Conservation (phyloP, 2,888 invertebrate genomes). For the Onchidella celtica region DNA sequence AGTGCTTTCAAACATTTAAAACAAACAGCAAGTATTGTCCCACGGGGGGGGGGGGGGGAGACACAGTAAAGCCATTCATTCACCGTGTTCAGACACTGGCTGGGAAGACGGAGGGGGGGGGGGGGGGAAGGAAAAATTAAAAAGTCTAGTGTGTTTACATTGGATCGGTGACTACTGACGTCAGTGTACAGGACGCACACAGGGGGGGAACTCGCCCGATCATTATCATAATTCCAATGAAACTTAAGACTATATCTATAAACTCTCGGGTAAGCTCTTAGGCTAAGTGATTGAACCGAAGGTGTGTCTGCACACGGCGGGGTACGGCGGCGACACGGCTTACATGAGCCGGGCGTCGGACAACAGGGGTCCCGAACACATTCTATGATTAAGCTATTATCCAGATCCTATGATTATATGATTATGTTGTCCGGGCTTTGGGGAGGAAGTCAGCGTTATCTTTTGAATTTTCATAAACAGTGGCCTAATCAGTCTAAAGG, state of each 20-base stretch:
- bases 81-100: neutral
- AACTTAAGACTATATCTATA: constrained; percentile 14
- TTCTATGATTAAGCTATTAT: too few relatives aligned
- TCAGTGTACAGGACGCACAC: neutral
- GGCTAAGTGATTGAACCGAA: too few relatives aligned
- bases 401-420: too few relatives aligned
- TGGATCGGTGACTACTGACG: neutral
- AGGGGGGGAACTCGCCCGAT: neutral
- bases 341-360: too few relatives aligned
- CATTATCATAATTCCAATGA: constrained; percentile 25
- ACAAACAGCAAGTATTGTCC: neutral
- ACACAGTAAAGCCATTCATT: neutral
- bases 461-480: too few relatives aligned
- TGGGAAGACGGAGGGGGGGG: neutral
- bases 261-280: neutral
- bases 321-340: too few relatives aligned
- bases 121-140: neutral
- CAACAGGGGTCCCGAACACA: too few relatives aligned
- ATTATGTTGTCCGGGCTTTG: too few relatives aligned
- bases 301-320: too few relatives aligned
- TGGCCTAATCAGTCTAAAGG: too few relatives aligned
- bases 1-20: neutral
- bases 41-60: neutral
- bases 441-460: too few relatives aligned
- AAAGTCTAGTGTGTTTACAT: constrained; percentile 10